Percentiles rank a stretch among this genome's conserved stretches.
phyloP scores from a whole-genome alignment of 2,797 vertebrate genomes.

The Novumbra hubbsi region DNA sequence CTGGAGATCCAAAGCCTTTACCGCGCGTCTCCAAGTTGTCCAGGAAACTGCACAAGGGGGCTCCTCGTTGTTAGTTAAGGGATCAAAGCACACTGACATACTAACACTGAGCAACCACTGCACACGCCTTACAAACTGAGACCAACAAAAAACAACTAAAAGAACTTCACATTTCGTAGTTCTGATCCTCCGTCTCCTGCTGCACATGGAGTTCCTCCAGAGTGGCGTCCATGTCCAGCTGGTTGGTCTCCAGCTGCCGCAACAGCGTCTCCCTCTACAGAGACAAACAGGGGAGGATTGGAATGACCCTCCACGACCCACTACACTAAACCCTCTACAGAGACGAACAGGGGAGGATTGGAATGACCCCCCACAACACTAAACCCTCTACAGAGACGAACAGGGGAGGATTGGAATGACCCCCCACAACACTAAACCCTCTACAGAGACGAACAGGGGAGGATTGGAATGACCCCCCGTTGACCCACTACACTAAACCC shows the following conservation, averaged over 20 bases:
- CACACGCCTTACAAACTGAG: not conserved
- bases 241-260: conserved; percentile 97
- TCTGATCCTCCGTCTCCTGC: conserved; percentile 97
- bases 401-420: too few relatives aligned
- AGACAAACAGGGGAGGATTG: not conserved
- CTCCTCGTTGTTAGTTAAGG: not conserved
- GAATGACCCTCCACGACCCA: not conserved
- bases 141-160: not conserved
- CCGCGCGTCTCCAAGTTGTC: conserved; percentile 89
- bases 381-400: too few relatives aligned
- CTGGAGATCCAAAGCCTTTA: conserved; percentile 79
- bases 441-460: too few relatives aligned
- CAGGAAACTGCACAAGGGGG: conserved; percentile 80
- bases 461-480: too few relatives aligned
- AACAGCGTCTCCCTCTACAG: conserved; percentile 91
- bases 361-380: too few relatives aligned
- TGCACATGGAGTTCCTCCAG: conserved; percentile 95
- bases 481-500: too few relatives aligned
- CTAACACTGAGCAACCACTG: not conserved
- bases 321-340: too few relatives aligned
- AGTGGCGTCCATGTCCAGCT: conserved; percentile 95
- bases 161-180: conserved; percentile 89
- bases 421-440: too few relatives aligned
- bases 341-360: too few relatives aligned
- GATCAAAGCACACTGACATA: not conserved